A percentile compares a stretch with the other conserved stretches of the same genome.
phyloP scores from a whole-genome alignment of 2,888 invertebrate genomes.

The Lobophora halterata region DNA sequence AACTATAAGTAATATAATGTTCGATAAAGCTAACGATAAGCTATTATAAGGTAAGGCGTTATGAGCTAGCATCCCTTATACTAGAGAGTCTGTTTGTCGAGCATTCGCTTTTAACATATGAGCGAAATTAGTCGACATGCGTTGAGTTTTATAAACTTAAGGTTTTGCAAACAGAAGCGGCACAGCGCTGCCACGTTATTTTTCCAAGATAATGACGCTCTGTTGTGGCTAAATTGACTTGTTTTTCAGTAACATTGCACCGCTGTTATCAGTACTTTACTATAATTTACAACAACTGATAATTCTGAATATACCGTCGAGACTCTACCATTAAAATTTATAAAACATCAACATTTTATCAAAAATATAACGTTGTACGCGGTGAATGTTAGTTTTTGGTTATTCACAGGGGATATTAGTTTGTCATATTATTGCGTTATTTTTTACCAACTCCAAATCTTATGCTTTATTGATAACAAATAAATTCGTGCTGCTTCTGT shows the following conservation, averaged over 20 bases:
- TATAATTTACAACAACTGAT: slow-evolving; percentile 8
- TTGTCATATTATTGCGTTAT: too few species aligned
- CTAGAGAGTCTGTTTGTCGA: slow-evolving; percentile 70
- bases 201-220: too few species aligned
- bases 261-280: slow-evolving; percentile 4
- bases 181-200: background rate
- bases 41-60: slow-evolving; percentile 67
- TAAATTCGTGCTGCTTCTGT: slow-evolving; percentile 13
- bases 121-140: slow-evolving; percentile 55
- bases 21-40: slow-evolving; percentile 66
- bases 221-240: slow-evolving; percentile 13
- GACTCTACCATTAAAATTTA: too few species aligned
- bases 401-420: too few species aligned
- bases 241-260: slow-evolving; percentile 4
- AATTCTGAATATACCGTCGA: too few species aligned
- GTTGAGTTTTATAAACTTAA: slow-evolving; percentile 34
- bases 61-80: slow-evolving; percentile 60
- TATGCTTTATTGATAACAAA: background rate
- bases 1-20: slow-evolving; percentile 46
- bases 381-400: too few species aligned
- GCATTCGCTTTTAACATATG: slow-evolving; percentile 71
- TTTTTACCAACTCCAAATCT: background rate
- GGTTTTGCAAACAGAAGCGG: slow-evolving; percentile 26
- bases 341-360: too few species aligned
- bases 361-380: too few species aligned